Conservation (phyloP, 2,797 vertebrate genomes). For the Gambelia wislizenii region DNA sequence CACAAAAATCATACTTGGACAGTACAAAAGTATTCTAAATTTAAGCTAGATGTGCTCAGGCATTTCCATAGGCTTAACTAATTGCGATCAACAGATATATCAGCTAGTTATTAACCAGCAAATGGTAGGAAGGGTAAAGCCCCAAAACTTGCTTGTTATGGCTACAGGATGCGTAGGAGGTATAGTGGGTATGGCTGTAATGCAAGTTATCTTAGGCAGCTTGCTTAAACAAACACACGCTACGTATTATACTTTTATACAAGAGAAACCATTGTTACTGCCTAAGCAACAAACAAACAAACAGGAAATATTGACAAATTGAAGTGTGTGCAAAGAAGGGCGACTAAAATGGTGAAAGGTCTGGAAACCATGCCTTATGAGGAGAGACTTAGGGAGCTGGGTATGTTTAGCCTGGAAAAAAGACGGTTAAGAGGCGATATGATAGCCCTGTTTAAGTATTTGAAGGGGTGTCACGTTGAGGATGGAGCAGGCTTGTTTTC, state of each 20-base stretch:
- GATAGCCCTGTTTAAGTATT: too few relatives aligned
- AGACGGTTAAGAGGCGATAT: too few relatives aligned
- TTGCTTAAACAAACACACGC: slow-evolving; percentile 2
- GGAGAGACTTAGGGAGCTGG: too few relatives aligned
- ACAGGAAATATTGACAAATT: too few relatives aligned
- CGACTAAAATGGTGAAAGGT: too few relatives aligned
- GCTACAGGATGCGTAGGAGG: neutral
- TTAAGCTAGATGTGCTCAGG: neutral
- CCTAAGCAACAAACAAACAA: slow-evolving; percentile 9
- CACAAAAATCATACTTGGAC: neutral
- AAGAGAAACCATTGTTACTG: neutral
- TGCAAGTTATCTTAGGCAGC: slow-evolving; percentile 1
- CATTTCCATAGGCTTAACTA: neutral
- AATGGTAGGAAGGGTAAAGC: neutral
- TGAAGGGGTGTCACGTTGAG: too few relatives aligned
- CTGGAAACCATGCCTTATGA: too few relatives aligned
- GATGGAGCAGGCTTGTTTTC: too few relatives aligned
- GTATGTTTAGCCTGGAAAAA: too few relatives aligned
- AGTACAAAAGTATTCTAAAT: neutral
- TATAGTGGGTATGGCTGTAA: neutral
- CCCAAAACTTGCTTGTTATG: slow-evolving; percentile 15
- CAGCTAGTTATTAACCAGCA: slow-evolving; percentile 1
- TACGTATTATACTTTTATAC: neutral
- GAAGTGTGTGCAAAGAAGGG: too few relatives aligned
- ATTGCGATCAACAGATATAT: neutral